These are phyloP conservation scores for Octodon degus DNA, from an alignment of 2,113 vertebrate genomes.

Conservation along the genomic window DNA sequence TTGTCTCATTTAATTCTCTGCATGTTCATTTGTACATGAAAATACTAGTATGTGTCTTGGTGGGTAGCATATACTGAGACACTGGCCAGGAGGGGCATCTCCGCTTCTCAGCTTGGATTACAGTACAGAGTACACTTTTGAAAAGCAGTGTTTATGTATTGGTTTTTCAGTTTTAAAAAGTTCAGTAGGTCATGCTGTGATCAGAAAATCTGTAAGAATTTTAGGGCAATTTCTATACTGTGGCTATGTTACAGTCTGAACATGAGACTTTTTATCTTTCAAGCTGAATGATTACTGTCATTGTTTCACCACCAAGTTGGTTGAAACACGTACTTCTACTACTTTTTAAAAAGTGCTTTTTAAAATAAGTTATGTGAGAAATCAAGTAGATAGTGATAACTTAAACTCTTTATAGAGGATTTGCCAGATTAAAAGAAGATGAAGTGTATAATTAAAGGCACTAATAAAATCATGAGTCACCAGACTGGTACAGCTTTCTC, in stretches of 20 bases:
- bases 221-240: conserved; percentile 77
- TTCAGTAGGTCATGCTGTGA: conserved; percentile 74
- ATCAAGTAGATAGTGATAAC: conserved; percentile 58
- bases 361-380: conserved; percentile 62
- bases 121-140: conserved; percentile 70
- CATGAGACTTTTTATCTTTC: conserved; percentile 72
- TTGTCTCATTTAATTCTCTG: conserved; percentile 81
- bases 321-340: conserved; percentile 63
- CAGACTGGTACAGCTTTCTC: conserved; percentile 67
- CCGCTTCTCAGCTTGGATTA: conserved; percentile 76
- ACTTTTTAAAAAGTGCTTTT: conserved; percentile 66
- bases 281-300: conserved; percentile 70
- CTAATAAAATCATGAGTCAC: conserved; percentile 57
- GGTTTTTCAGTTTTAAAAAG: conserved; percentile 74
- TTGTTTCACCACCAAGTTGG: conserved; percentile 72
- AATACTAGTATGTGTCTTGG: conserved; percentile 62
- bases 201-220: conserved; percentile 81
- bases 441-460: conserved; percentile 53
- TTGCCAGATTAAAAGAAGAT: conserved; percentile 62
- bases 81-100: conserved; percentile 77
- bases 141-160: conserved; percentile 76
- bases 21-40: conserved; percentile 80
- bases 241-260: conserved; percentile 79
- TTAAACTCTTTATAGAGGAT: conserved; percentile 51
- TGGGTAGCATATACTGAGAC: conserved; percentile 68